Conservation (phyloP, 2,888 invertebrate species). For the Melanchra persicariae region DNA sequence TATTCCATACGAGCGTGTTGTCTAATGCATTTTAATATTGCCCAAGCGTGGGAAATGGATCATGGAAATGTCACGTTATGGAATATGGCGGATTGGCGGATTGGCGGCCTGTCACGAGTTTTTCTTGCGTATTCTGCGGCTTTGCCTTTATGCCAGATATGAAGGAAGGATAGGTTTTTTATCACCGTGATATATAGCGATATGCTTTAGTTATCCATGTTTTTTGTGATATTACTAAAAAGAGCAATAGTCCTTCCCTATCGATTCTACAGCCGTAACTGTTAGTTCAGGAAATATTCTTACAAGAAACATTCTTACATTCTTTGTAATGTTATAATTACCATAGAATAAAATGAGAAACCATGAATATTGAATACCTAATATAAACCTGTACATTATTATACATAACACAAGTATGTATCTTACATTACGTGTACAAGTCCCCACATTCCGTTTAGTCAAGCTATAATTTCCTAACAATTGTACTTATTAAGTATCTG, state of each 20-base stretch:
- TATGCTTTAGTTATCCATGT: not conserved
- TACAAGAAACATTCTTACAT: not conserved
- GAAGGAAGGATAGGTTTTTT: slow-evolving; percentile 20
- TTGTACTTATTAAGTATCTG: slow-evolving; percentile 42
- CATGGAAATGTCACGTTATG: slow-evolving; percentile 49
- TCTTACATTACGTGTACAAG: slow-evolving; percentile 17
- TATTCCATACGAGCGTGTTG: slow-evolving; percentile 66
- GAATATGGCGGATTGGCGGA: slow-evolving; percentile 38
- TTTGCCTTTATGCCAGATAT: slow-evolving; percentile 24
- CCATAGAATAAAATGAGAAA: not conserved
- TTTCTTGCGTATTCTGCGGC: slow-evolving; percentile 45
- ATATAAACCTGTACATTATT: not conserved
- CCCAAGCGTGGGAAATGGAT: slow-evolving; percentile 64
- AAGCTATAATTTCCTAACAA: slow-evolving; percentile 51
- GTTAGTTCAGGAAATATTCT: not conserved
- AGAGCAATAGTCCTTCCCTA: not conserved
- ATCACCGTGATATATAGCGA: not conserved
- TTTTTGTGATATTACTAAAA: not conserved
- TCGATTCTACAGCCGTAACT: not conserved
- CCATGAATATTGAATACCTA: slow-evolving; percentile 23
- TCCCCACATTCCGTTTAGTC: slow-evolving; percentile 36
- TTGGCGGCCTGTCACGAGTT: slow-evolving; percentile 44
- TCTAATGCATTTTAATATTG: slow-evolving; percentile 73
- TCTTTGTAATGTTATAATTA: slow-evolving; percentile 1
- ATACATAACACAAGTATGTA: slow-evolving; percentile 27